Evolutionary conservation across 2,797 vertebrate genomes (phyloP).

Genomic region (Acanthurus tractus): DNA sequence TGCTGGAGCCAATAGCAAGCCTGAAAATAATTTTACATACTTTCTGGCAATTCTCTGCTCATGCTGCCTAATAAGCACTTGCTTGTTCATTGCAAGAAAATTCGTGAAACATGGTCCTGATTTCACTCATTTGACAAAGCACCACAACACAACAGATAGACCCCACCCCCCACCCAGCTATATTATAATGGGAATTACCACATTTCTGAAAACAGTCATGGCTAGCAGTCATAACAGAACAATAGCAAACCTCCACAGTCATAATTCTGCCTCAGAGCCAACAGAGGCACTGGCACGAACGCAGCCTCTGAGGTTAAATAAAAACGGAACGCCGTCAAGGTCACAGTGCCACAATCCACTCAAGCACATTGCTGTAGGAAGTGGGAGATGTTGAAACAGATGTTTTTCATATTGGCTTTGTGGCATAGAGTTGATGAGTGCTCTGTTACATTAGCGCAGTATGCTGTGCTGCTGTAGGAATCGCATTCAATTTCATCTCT

Average conservation of each 20-base stretch:
- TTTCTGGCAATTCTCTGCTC: constrained; percentile 22
- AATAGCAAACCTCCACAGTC: constrained; percentile 65
- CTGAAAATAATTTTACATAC: constrained; percentile 24
- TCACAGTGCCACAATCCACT: constrained; percentile 80
- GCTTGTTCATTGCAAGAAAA: constrained; percentile 24
- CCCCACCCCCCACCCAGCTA: constrained; percentile 44
- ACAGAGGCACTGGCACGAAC: constrained; percentile 58
- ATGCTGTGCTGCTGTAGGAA: constrained; percentile 72
- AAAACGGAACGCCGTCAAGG: constrained; percentile 77
- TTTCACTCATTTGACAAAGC: constrained; percentile 45
- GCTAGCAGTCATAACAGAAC: constrained; percentile 68
- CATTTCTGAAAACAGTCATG: constrained; percentile 67
- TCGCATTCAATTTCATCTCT: constrained; percentile 76
- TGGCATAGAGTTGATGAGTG: constrained; percentile 77
- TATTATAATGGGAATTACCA: constrained; percentile 59
- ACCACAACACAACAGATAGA: constrained; percentile 44
- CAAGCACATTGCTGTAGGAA: constrained; percentile 76
- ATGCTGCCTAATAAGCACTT: constrained; percentile 25
- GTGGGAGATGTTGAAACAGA: constrained; percentile 85
- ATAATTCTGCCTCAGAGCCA: constrained; percentile 65
- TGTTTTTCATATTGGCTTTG: constrained; percentile 84
- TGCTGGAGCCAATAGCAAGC: constrained; percentile 1
- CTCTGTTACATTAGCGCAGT: constrained; percentile 77
- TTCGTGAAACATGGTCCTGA: constrained; percentile 33
- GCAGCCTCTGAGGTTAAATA: constrained; percentile 59